A percentile compares a stretch with the other conserved stretches of the same genome.
Evolutionary conservation across 53 echinoderm and acorn worm genomes (phyloP).

Genomic region (Apostichopus leukothele): DNA sequence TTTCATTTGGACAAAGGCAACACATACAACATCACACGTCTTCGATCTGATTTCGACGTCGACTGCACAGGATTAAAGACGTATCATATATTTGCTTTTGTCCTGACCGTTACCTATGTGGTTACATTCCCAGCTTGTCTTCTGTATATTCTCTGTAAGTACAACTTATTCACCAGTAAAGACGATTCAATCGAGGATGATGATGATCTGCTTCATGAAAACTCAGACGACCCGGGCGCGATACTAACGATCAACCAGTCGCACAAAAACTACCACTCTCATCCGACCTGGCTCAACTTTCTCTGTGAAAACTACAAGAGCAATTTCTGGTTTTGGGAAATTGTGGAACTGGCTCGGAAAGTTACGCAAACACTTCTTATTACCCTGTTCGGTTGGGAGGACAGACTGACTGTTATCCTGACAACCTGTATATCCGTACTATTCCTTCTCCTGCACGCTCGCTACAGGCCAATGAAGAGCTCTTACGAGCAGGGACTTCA

Average conservation of each 20-base stretch:
- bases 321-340: constrained; percentile 34
- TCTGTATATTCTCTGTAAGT: constrained; percentile 46
- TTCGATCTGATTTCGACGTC: constrained; percentile 60
- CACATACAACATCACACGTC: neutral
- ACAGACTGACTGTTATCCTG: neutral
- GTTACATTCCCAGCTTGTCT: constrained; percentile 54
- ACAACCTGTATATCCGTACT: neutral
- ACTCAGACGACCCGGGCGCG: no score
- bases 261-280: neutral
- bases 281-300: neutral
- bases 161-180: neutral
- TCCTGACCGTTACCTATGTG: constrained; percentile 48
- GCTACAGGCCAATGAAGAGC: constrained; percentile 23
- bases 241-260: neutral
- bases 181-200: neutral
- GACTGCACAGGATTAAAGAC: constrained; percentile 33
- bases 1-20: constrained; percentile 51
- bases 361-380: neutral
- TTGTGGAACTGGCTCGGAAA: constrained; percentile 16
- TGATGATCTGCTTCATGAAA: no score
- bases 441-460: neutral
- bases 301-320: constrained; percentile 26
- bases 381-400: constrained; percentile 28
- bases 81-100: constrained; percentile 54
- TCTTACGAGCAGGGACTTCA: constrained; percentile 17